Evolutionary conservation across 2,888 invertebrate genomes (phyloP).

Genomic region (Nephrotoma appendiculata): DNA sequence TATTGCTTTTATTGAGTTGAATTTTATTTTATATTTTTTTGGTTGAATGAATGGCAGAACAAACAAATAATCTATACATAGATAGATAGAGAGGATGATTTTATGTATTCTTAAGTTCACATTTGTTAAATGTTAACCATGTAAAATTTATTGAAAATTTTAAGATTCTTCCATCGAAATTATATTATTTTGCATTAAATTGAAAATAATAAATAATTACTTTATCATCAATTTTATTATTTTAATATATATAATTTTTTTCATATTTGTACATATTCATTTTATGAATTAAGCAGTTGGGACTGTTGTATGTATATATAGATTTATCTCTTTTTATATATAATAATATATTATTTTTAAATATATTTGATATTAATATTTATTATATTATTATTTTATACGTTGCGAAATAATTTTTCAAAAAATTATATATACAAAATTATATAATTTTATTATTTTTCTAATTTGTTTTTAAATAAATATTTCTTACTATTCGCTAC

Average conservation of each 20-base stretch:
- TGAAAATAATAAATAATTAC: conserved; percentile 3
- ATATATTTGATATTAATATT: not conserved
- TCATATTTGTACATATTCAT: not conserved
- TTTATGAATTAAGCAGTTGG: not conserved
- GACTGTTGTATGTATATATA: not conserved
- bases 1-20: not conserved
- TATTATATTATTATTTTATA: not conserved
- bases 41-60: conserved; percentile 2
- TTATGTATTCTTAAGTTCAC: not conserved
- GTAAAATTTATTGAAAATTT: not conserved
- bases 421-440: conserved; percentile 3
- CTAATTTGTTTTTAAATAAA: conserved; percentile 6
- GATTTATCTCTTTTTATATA: conserved; percentile 2
- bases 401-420: not conserved
- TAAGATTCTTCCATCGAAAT: conserved; percentile 1
- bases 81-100: not conserved
- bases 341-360: not conserved
- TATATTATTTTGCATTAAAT: not conserved
- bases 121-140: not conserved
- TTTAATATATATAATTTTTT: conserved; percentile 1
- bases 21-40: not conserved
- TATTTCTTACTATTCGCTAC: conserved; percentile 31
- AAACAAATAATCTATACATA: not conserved
- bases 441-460: conserved; percentile 4
- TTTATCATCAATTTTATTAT: conserved; percentile 5